Evolutionary conservation across 2,113 vertebrate species (phyloP), one percentile per base, ranked within the genome.

Genomic region (Leptosomus discolor): DNA sequence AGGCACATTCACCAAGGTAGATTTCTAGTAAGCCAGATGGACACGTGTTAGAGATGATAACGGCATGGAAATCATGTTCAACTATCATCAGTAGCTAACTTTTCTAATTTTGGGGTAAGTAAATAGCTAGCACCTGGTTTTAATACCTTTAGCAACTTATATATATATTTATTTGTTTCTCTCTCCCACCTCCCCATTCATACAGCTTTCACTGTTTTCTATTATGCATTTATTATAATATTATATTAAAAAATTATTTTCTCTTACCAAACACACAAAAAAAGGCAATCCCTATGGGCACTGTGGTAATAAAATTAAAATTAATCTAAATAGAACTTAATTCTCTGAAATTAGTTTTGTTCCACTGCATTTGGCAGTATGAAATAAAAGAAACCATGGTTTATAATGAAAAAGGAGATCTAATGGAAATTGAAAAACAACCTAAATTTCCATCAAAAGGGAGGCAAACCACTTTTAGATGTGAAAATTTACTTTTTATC

Each of bases 321-420:
- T 88, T 0, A 95, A 96, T 94, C 86, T 91, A 83, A 96, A 73
- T 32, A 82, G 60, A 92, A 88, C 76, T 94, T 81, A 94, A 89
- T 87, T 78, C 41, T 91, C 80, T 68, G 45, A 94, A 96, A 97
- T 94, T 50, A 84, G 77, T 92, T 97, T 90, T 84, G 75, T 56
- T 89, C 94, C 68, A 90, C 58, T 85, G 84, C 84, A 94, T 96
- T 94, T 96, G 95, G n/a, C 86, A 96, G 51, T 53, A 64, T 36
- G 68, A 84, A 94, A 82, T 88, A 65, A 94, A 93, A 68, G 30
- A 79, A 93, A 14, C 39, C 32, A 56, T 43, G 32, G 32, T n/a
- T 96, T 92, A 58, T 64, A 94, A 78, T 73, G 74, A 74, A 78
- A 90, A 79, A 92, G 17, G 15, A 53, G 14, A 48, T 32, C 18